Percentiles rank a stretch among this genome's conserved stretches.
Conservation (phyloP, 2,797 vertebrate species). For the Chrysocyon brachyurus region DNA sequence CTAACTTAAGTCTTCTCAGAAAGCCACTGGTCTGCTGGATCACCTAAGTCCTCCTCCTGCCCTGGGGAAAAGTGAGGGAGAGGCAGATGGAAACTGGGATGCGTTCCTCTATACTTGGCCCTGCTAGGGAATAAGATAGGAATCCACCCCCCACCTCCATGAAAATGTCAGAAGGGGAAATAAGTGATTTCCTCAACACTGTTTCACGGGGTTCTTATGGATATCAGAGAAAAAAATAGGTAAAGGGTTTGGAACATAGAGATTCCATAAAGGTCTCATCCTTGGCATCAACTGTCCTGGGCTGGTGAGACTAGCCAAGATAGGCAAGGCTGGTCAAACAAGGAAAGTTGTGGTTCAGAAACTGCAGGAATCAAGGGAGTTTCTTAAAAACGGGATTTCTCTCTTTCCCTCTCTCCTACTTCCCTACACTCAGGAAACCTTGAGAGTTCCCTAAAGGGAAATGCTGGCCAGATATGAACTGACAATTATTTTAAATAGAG, state of each 20-base stretch:
- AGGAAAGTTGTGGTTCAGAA: slow-evolving; percentile 68
- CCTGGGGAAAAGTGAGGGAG: background rate
- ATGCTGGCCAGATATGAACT: slow-evolving; percentile 57
- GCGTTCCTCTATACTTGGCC: background rate
- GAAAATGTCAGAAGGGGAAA: background rate
- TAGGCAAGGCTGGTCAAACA: background rate
- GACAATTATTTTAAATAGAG: background rate
- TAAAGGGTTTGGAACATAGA: background rate
- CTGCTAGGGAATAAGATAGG: background rate
- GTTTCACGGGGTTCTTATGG: background rate
- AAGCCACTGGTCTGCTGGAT: background rate
- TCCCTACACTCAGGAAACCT: slow-evolving; percentile 65
- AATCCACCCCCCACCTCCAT: background rate
- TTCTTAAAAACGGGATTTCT: slow-evolving; percentile 62
- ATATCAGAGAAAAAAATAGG: background rate
- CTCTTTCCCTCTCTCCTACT: slow-evolving; percentile 20
- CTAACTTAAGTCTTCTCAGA: background rate
- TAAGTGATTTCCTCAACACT: background rate
- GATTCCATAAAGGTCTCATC: background rate
- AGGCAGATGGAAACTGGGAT: background rate
- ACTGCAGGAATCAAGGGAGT: slow-evolving; percentile 50
- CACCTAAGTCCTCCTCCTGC: background rate
- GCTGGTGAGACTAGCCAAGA: background rate
- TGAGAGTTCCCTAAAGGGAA: slow-evolving; percentile 65
- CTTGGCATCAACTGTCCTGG: background rate